Evolutionary conservation across 2,113 vertebrate genomes (phyloP), one percentile per base, ranked within the genome.

Genomic region (Ifrita kowaldi): DNA sequence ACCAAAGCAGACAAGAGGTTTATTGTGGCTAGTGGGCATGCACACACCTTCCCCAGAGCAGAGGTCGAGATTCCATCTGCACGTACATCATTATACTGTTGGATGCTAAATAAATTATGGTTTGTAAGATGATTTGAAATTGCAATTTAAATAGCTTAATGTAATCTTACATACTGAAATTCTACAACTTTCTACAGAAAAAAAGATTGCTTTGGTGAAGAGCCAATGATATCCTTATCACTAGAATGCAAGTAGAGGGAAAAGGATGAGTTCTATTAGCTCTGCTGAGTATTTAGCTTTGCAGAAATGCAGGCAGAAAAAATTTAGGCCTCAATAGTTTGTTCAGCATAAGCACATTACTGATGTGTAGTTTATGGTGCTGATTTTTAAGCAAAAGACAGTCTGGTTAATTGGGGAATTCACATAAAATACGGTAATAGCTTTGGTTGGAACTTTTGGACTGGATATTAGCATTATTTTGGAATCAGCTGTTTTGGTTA

Each of bases 41-140:
- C 32, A 90, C 9, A 49, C 9, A 33, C 3, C 13, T 64, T 44
- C 11, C 26, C 14, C 49, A 84, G 41, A 77, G 18, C n/a, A 87
- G 53, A 80, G 10, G 19, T 21, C 6, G 16, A 44, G 28, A 49
- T 16, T 76, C 12, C 23, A 53, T 33, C 17, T 47, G 18, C 20
- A 30, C 0, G 0, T 50, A 42, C 22, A 18, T 28, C 30, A 14
- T 68, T 47, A 18, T 19, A 52, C 5, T 39, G 13, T 41, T 46
- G 21, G 24, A 60, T 64, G 20, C 3, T 56, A 68, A 84, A 80
- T 28, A 84, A 69, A 65, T 52, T n/a, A 22, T 84, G 82, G 24
- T 16, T 50, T 12, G 8, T 19, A 49, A 79, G 16, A 13, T 46
- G 5, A 63, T 18, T 49, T 71, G 19, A 80, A 83, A n/a, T 35